phyloP scores from a whole-genome alignment of 2,797 vertebrate species.

The Fistularia tabacaria region DNA sequence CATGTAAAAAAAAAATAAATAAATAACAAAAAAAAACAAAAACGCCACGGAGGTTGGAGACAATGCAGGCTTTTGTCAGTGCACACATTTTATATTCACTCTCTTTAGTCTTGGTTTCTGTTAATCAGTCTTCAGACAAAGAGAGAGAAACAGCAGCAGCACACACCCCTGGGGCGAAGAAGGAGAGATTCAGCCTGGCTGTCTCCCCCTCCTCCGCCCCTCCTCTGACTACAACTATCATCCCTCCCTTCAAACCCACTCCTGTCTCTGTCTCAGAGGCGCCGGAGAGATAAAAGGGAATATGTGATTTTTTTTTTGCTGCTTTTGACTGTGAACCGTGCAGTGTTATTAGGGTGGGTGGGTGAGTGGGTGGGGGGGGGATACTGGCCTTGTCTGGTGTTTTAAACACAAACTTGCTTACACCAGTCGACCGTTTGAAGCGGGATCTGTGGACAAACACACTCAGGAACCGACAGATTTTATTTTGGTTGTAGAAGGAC shows the following conservation, averaged over 20 bases:
- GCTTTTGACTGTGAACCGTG: conserved; percentile 61
- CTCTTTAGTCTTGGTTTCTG: conserved; percentile 52
- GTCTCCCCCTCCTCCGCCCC: conserved; percentile 42
- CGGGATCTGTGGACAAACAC: conserved; percentile 3
- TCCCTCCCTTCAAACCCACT: conserved; percentile 60
- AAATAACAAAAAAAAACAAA: conserved; percentile 15
- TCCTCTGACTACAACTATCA: conserved; percentile 54
- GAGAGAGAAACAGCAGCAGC: conserved; percentile 61
- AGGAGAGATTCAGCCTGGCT: conserved; percentile 54
- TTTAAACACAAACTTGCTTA: conserved; percentile 44
- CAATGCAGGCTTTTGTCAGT: conserved; percentile 48
- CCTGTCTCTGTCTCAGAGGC: conserved; percentile 70
- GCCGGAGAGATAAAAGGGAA: conserved; percentile 73
- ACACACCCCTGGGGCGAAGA: conserved; percentile 60
- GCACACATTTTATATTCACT: conserved; percentile 45
- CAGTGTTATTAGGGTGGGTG: conserved; percentile 59
- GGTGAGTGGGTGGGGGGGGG: too few relatives aligned
- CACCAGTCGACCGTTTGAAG: conserved; percentile 43
- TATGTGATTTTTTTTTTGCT: conserved; percentile 47
- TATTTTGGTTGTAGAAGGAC: not conserved
- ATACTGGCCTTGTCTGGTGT: conserved; percentile 54
- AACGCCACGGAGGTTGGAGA: conserved; percentile 25
- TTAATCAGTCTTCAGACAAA: conserved; percentile 72
- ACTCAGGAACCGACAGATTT: not conserved
- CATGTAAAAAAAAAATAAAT: conserved; percentile 14